Percentiles rank a stretch among this genome's conserved stretches.
These are phyloP conservation scores for Bibio marci DNA, from an alignment of 2,888 invertebrate species.

Conservation along the genomic window DNA sequence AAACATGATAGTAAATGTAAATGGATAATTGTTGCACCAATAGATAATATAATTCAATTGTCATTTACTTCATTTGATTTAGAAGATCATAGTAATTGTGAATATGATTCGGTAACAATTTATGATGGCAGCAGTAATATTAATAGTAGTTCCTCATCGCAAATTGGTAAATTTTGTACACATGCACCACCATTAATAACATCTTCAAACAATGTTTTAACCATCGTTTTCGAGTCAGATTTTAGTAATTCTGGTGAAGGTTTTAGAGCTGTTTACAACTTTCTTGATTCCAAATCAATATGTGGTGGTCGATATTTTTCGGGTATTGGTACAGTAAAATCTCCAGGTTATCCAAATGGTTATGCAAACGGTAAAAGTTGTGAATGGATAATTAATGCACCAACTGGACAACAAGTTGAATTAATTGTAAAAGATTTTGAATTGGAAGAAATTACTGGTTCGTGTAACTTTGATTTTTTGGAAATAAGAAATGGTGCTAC, in stretches of 20 bases:
- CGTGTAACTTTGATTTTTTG: slow-evolving; percentile 48
- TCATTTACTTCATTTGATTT: slow-evolving; percentile 56
- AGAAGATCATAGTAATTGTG: slow-evolving; percentile 37
- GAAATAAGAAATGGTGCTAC: slow-evolving; percentile 73
- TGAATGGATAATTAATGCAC: slow-evolving; percentile 59
- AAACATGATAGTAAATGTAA: slow-evolving; percentile 37
- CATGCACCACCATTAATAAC: slow-evolving; percentile 46
- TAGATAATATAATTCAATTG: slow-evolving; percentile 48
- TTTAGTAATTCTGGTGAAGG: slow-evolving; percentile 37
- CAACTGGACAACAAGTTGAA: slow-evolving; percentile 51
- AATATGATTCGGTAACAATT: slow-evolving; percentile 53
- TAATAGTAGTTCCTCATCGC: slow-evolving; percentile 12
- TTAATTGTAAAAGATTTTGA: slow-evolving; percentile 47
- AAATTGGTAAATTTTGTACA: slow-evolving; percentile 41
- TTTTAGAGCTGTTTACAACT: slow-evolving; percentile 54
- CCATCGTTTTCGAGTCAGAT: slow-evolving; percentile 53
- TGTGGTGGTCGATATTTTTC: slow-evolving; percentile 5
- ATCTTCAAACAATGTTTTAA: slow-evolving; percentile 47
- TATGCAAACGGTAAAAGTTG: slow-evolving; percentile 61
- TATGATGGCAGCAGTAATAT: slow-evolving; percentile 38
- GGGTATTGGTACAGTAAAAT: slow-evolving; percentile 51
- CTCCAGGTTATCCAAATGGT: slow-evolving; percentile 59
- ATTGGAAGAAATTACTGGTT: slow-evolving; percentile 35
- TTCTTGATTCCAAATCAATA: slow-evolving; percentile 37
- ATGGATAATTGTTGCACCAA: slow-evolving; percentile 62